Evolutionary conservation across 2,797 vertebrate species (phyloP), one percentile per base, ranked within the genome.

Genomic region (Danio kyathit): DNA sequence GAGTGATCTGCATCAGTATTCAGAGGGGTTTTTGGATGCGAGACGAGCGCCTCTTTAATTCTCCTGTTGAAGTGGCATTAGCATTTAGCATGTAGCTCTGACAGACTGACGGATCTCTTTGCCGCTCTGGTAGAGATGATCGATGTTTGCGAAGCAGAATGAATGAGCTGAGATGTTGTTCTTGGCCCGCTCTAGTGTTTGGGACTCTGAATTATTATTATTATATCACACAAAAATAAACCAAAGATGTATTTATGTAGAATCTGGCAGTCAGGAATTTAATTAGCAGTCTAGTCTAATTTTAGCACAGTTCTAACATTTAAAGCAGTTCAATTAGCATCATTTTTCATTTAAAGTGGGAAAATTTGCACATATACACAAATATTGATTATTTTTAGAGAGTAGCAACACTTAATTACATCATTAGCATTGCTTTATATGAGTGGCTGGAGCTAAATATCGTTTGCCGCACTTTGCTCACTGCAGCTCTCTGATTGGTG

Each of bases 151-250:
- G 14, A 57, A 29, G 74, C 40, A 0, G 41, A 41, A 70, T 52
- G 21, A 70, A 70, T n/a, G 67, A 70, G 49, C 43, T 38, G 19
- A 61, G 72, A 74, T 74, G 57, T 61, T 61, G 21, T 38, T 49
- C 6, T 64, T 63, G 59, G 73, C 59, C 44, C 1, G 7, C 59
- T 52, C 11, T 0, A 52, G 46, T 52, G 16, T 75, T 64, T 64
- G 6, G 43, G 19, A 41, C 19, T 64, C 21, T 14, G 38, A 29
- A 64, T 52, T n/a, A 14, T 64, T 64, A 21, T 75, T 64, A 64
- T 52, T 5, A n/a, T n/a, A 29, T 51, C n/a, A 6, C 10, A 52
- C 7, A 52, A 75, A 19, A 64, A 52, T 52, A 75, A 75, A 14
- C 19, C 1, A 51, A 63, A 61, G 14, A 14, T 14, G 0, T 74